Base-by-base conservation (phyloP, 2,888 invertebrate genomes). In the Rotaria magnacalcarata region DNA sequence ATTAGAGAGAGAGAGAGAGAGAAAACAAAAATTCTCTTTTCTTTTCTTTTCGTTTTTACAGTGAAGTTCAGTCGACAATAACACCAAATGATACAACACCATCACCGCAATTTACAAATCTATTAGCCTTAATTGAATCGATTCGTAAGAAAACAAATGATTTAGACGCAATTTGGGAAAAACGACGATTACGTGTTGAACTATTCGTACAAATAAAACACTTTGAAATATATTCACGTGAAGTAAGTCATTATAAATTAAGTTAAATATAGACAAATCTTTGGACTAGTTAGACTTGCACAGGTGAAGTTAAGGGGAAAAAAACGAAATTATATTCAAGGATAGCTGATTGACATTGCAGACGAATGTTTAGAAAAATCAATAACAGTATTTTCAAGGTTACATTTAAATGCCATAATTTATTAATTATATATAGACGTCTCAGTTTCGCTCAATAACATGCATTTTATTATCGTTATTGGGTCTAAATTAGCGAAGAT, bases 61-160 rank as follows among this genome's bases (percentile, higher is more conserved):
- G 80, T n/a, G 80, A 80, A 80, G 47, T 80, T 11, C 43, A 80
- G n/a, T 47, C 80, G 11, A 80, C 24, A 34, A 67, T 67, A 7
- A 67, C 67, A 41, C 67, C 67, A 6, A 67, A 16, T 19, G 80
- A 80, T 47, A 47, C 47, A 24, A 80, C 80, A n/a, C 43, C 80
- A 24, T 47, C 80, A 14, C 80, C 43, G 5, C 80, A 80, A 43
- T 80, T 47, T 80, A 47, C 80, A 10, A 7, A 47, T 80, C 16
- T 80, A 47, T 24, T 80, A 19, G 19, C 3, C n/a, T 47, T 80
- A 47, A 80, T 80, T 80, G 80, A 80, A n/a, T 43, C 80, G 1
- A 80, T 80, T n/a, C 43, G 80, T 47, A 47, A 43, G 16, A 80
- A 80, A 80, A 80, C 80, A 0, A 80, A 19, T 80, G 80, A 80